phyloP scores from a whole-genome alignment of 2,888 invertebrate species.

The Amphipoea oculea region DNA sequence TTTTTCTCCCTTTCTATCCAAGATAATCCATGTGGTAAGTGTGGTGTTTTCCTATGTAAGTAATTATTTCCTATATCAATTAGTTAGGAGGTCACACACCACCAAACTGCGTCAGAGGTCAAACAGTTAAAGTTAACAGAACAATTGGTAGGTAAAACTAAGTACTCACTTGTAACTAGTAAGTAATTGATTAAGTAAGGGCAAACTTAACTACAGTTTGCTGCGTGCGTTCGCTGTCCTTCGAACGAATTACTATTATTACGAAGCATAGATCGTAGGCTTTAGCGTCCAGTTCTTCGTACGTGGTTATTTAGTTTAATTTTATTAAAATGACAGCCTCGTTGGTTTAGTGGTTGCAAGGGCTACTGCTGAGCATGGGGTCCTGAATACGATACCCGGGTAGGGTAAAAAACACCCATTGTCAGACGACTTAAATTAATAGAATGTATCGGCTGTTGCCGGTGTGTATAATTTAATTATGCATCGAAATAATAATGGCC shows the following conservation, averaged over 20 bases:
- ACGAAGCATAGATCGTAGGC: not conserved
- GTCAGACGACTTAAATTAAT: too few species aligned
- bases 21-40: not conserved
- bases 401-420: not conserved
- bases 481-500: too few species aligned
- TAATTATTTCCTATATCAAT: conserved; percentile 29
- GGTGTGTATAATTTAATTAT: too few species aligned
- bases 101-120: conserved; percentile 27
- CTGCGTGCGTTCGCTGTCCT: conserved; percentile 40
- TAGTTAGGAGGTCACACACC: conserved; percentile 5
- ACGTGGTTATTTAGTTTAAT: conserved; percentile 17
- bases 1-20: not conserved
- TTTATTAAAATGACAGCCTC: conserved; percentile 5
- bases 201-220: conserved; percentile 37
- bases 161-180: conserved; percentile 20
- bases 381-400: not conserved
- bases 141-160: conserved; percentile 25
- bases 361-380: not conserved
- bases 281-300: conserved; percentile 16
- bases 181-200: conserved; percentile 49
- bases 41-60: not conserved
- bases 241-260: conserved; percentile 57
- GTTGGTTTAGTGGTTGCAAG: too few species aligned
- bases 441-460: too few species aligned
- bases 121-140: conserved; percentile 34